Base-by-base conservation (phyloP, 2,797 vertebrate genomes). In the Hipposideros larvatus region DNA sequence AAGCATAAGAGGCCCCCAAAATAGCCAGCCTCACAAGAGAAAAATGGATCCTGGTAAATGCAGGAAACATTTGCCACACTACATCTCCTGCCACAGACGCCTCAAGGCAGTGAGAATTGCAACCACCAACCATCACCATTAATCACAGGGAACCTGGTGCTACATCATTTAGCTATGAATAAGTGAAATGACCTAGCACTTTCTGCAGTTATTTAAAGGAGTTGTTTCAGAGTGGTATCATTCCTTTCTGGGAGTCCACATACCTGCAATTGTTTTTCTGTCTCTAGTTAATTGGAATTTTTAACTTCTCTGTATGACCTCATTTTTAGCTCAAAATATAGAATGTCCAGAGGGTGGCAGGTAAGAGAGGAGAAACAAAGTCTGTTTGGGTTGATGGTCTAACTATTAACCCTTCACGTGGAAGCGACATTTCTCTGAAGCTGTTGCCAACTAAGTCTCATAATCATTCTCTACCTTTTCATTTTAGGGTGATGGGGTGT, bases 401-500 rank as follows among this genome's bases (percentile, higher is more conserved):
- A 55, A 66, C 41, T 91, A 57, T 83, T 90, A 93, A 55, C 26
- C 22, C 15, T 73, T 83, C 5, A 16, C 46, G 31, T 75, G 41
- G 68, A 95, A 94, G 46, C 4, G 31, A 77, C 26, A 57, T 82
- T 87, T 74, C 11, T 85, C 34, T 93, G 68, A 87, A 85, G 51
- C 51, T 84, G 59, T n/a, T 78, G 74, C 59, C 79, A 79, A 89
- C 9, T 91, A 78, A 68, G 7, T 87, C 7, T 96, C 31, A 83
- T 82, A 19, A 63, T 37, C 77, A 21, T 57, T 93, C 65, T 90
- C 51, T 83, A 46, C 59, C 19, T 95, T 95, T 96, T 91, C 70
- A 91, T 96, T 96, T 73, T 48, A 96, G 96, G 96, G 95, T 87
- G 92, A 97, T 63, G 96, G 94, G 87, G 75, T 97, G 34, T 97